Evolutionary conservation across 2,797 vertebrate genomes (phyloP), one percentile per base, ranked within the genome.

Genomic region (Discoglossus pictus): DNA sequence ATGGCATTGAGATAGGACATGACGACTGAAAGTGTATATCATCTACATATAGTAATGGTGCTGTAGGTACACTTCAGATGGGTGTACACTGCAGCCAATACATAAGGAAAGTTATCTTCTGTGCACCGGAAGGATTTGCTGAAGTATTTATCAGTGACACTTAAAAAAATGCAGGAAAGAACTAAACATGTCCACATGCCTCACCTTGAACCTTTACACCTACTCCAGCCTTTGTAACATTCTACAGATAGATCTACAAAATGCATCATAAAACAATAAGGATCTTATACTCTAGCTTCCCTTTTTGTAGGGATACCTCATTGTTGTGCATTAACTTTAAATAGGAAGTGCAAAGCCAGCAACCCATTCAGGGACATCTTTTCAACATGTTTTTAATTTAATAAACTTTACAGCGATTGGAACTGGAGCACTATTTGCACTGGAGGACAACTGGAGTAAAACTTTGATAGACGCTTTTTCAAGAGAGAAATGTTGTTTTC

Each of bases 161-260:
- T n/a, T n/a, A n/a, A n/a, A n/a, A n/a, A 48, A 25, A 42, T 60
- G 55, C 65, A 60, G 65, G 47, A 60, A 67, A 55, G 27, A 60
- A 60, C 21, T 34, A 51, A 20, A 47, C 20, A 20, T n/a, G 11
- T 17, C 44, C 18, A 12, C 7, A 38, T 40, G 23, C 21, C 44
- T 66, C 64, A 31, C 31, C 10, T 9, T 39, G 12, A 25, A 42
- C 43, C 43, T 66, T 46, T 24, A 35, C 23, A 24, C 52, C 31
- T 44, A 31, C 15, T 21, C 21, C 36, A 51, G 54, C 54, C 35
- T 59, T 52, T 48, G 23, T 17, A 50, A 44, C 38, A 31, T 13
- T 18, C 17, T 12, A 25, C 23, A 12, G 42, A 48, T 50, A 17
- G 23, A 58, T 36, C 53, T 17, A 21, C 40, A 6, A 10, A 44